A percentile compares a stretch with the other conserved stretches of the same genome.
Conservation (phyloP, 2,113 vertebrate species). For the Erinaceus europaeus region DNA sequence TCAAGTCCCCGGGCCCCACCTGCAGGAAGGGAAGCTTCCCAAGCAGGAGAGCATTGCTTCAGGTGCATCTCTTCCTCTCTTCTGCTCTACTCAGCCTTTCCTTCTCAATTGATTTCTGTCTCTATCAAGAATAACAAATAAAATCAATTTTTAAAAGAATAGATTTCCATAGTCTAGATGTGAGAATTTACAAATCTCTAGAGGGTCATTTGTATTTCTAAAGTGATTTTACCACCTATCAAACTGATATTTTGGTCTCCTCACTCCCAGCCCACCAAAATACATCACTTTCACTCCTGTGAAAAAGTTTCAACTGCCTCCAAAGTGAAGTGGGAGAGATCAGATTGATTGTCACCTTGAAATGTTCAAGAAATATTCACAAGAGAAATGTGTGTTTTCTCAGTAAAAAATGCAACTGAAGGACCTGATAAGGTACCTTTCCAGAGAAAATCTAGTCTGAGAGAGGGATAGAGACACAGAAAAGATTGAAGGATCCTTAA, state of each 20-base stretch:
- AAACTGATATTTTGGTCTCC: background rate
- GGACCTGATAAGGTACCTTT: background rate
- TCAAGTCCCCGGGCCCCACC: too few relatives aligned
- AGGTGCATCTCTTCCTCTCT: too few relatives aligned
- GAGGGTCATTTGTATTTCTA: too few relatives aligned
- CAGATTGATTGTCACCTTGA: background rate
- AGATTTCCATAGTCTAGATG: too few relatives aligned
- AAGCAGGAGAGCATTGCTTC: too few relatives aligned
- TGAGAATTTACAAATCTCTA: too few relatives aligned
- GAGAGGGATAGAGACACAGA: background rate
- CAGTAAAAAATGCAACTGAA: background rate
- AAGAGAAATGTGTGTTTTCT: background rate
- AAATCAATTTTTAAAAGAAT: too few relatives aligned
- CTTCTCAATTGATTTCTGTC: too few relatives aligned
- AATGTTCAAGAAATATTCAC: background rate
- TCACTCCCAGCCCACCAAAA: background rate
- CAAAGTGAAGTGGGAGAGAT: background rate
- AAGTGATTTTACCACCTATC: background rate
- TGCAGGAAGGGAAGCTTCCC: too few relatives aligned
- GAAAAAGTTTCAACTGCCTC: background rate
- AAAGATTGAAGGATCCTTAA: background rate
- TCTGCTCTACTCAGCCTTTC: too few relatives aligned
- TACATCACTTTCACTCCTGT: background rate
- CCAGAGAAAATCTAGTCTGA: background rate
- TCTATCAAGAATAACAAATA: too few relatives aligned